A percentile compares a stretch with the other conserved stretches of the same genome.
These are phyloP conservation scores for Pelecanus crispus DNA, from an alignment of 2,113 vertebrate species.

Conservation along the genomic window DNA sequence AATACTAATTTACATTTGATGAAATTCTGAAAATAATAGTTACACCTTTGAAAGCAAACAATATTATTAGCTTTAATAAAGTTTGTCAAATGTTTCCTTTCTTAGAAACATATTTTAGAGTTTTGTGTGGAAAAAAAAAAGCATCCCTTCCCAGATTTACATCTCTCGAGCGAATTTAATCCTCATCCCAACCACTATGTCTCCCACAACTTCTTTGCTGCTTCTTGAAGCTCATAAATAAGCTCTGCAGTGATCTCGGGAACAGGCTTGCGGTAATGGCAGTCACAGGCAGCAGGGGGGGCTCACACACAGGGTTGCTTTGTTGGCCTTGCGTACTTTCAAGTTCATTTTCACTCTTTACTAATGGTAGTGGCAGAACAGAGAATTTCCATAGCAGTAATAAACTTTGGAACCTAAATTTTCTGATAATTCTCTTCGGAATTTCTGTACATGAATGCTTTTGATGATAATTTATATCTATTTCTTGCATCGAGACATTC, in stretches of 20 bases:
- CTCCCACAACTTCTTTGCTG: neutral
- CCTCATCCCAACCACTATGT: neutral
- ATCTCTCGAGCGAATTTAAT: neutral
- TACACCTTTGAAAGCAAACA: neutral
- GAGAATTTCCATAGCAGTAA: neutral
- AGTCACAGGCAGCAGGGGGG: constrained; percentile 49
- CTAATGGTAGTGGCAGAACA: constrained; percentile 4
- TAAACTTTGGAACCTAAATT: constrained; percentile 21
- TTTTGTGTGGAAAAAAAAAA: neutral
- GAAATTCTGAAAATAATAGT: neutral
- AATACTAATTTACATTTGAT: neutral
- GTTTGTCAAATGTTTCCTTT: neutral
- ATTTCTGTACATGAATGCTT: constrained; percentile 44
- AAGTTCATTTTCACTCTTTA: neutral
- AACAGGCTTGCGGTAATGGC: neutral
- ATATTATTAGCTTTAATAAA: neutral
- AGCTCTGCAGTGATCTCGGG: neutral
- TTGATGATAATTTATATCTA: constrained; percentile 58
- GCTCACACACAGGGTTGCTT: constrained; percentile 50
- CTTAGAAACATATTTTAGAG: neutral
- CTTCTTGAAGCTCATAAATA: neutral
- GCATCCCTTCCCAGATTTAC: neutral
- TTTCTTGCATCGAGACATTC: constrained; percentile 42
- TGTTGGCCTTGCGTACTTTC: neutral
- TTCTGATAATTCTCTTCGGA: constrained; percentile 39